phyloP scores from a whole-genome alignment of 2,888 invertebrate genomes.

The Enoplolaimus lenunculus region DNA sequence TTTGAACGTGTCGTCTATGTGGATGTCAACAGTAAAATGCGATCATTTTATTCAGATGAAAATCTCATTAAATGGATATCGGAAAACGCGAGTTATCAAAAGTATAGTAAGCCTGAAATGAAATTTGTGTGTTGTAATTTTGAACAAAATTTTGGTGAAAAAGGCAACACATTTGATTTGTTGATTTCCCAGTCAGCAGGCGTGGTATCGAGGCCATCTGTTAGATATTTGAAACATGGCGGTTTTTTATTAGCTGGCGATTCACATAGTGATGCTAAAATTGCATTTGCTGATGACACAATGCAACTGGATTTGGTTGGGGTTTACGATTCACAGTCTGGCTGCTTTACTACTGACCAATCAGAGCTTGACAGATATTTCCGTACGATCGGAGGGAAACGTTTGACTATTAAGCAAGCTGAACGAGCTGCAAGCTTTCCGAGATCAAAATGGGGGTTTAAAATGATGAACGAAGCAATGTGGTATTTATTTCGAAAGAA shows the following conservation, averaged over 20 bases:
- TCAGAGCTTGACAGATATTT: neutral
- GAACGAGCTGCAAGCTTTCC: neutral
- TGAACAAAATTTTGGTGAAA: neutral
- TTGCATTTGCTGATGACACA: neutral
- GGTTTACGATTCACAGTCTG: neutral
- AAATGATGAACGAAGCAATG: slow-evolving; percentile 2
- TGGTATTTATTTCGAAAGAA: slow-evolving; percentile 8
- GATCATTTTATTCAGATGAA: neutral
- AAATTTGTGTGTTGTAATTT: neutral
- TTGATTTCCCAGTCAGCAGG: slow-evolving; percentile 8
- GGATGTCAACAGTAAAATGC: slow-evolving; percentile 5
- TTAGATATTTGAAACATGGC: neutral
- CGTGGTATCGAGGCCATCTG: neutral
- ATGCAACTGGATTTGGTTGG: neutral
- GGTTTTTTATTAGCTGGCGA: slow-evolving; percentile 11
- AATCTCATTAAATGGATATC: neutral
- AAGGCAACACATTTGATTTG: neutral
- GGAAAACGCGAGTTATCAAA: neutral
- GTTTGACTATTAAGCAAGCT: neutral
- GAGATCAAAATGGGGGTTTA: slow-evolving; percentile 9
- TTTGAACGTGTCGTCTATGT: slow-evolving; percentile 2
- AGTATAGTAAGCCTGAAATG: neutral
- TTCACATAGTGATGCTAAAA: slow-evolving; percentile 15
- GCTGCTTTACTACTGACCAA: neutral
- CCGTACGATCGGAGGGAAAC: neutral